phyloP scores from a whole-genome alignment of 2,888 invertebrate species.

The Athalia cordata region DNA sequence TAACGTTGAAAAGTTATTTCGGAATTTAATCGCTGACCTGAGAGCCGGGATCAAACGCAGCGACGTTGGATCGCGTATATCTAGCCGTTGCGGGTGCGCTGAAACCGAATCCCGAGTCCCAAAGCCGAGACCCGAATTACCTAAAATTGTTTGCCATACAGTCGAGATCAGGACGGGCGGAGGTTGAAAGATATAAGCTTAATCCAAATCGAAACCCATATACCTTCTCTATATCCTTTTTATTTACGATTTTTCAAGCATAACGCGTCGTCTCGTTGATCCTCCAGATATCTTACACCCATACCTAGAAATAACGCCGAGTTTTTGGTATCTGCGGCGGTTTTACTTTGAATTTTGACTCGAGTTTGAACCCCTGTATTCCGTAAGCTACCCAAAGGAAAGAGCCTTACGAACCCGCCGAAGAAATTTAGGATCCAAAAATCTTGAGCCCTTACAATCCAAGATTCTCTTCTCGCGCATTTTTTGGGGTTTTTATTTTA shows the following conservation, averaged over 20 bases:
- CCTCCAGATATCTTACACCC: conserved; percentile 7
- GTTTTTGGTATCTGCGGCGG: neutral
- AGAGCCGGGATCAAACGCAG: conserved; percentile 36
- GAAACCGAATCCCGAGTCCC: conserved; percentile 37
- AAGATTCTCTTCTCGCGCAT: too few relatives aligned
- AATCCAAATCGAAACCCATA: conserved; percentile 32
- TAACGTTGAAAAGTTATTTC: conserved; percentile 32
- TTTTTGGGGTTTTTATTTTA: too few relatives aligned
- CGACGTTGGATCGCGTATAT: conserved; percentile 22
- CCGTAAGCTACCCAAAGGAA: too few relatives aligned
- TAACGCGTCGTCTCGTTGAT: conserved; percentile 8
- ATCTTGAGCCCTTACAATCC: too few relatives aligned
- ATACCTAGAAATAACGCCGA: neutral
- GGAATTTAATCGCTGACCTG: conserved; percentile 38
- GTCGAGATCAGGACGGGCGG: neutral
- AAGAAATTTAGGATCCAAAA: too few relatives aligned
- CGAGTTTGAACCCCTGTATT: neutral
- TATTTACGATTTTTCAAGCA: conserved; percentile 33
- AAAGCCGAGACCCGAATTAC: conserved; percentile 31
- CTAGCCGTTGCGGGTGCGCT: conserved; percentile 4
- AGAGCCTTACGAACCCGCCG: too few relatives aligned
- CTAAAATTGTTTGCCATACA: conserved; percentile 30
- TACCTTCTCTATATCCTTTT: conserved; percentile 21
- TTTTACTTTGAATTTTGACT: conserved; percentile 20
- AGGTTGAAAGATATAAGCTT: conserved; percentile 10